A percentile compares a stretch with the other conserved stretches of the same genome.
These are phyloP conservation scores for Luidia sarsii DNA, from an alignment of 53 echinoderm and acorn worm species.

Conservation along the genomic window DNA sequence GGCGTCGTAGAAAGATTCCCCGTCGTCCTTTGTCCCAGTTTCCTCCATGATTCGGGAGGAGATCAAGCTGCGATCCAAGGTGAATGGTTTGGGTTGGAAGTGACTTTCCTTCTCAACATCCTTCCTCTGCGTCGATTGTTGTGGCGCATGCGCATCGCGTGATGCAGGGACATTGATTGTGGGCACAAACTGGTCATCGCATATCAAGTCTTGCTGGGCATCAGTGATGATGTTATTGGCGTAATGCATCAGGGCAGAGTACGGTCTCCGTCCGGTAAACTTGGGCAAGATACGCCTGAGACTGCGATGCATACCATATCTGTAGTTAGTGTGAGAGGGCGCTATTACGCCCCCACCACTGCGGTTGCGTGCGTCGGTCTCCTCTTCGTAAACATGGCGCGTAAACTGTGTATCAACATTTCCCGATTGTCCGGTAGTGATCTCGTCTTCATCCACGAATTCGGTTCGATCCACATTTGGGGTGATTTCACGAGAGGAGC, in stretches of 20 bases:
- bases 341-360: not conserved
- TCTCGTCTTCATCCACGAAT: not conserved
- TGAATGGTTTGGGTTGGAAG: not conserved
- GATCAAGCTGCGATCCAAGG: not conserved
- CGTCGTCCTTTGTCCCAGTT: not conserved
- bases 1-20: not conserved
- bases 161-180: not conserved
- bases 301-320: conserved; percentile 1
- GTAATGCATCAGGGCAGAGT: conserved; percentile 36
- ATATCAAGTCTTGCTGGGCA: conserved; percentile 1
- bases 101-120: not conserved
- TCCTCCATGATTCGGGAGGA: not conserved
- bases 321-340: conserved; percentile 15
- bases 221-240: conserved; percentile 21
- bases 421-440: not conserved
- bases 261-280: conserved; percentile 28
- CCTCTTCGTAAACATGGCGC: not conserved
- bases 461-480: not conserved
- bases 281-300: conserved; percentile 21
- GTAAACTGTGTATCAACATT: not conserved
- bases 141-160: no score
- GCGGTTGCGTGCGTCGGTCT: no score
- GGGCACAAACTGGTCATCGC: conserved; percentile 20
- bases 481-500: no score
- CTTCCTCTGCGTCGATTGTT: not conserved